Percentiles rank a stretch among this genome's conserved stretches.
Evolutionary conservation across 2,113 vertebrate genomes (phyloP).

Genomic region (Ctenomys sociabilis): DNA sequence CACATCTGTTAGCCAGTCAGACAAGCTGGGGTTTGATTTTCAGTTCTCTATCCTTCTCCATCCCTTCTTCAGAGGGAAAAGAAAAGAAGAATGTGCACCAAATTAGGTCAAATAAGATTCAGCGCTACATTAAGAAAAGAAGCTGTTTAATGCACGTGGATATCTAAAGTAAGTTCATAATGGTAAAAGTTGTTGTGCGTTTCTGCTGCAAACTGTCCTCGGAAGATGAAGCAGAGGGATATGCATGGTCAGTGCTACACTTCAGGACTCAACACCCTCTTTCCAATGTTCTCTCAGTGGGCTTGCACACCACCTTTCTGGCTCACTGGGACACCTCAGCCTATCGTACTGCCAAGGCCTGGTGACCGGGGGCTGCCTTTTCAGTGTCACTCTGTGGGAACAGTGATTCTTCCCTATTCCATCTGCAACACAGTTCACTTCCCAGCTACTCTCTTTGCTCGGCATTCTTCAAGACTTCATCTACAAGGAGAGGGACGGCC

Average conservation of each 20-base stretch:
- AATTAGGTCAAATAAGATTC: not conserved
- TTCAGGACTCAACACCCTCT: not conserved
- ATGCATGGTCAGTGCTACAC: not conserved
- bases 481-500: not conserved
- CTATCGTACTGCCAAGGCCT: not conserved
- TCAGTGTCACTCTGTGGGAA: not conserved
- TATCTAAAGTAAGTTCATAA: not conserved
- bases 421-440: conserved; percentile 2
- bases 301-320: not conserved
- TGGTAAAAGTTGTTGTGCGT: not conserved
- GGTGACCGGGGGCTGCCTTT: not conserved
- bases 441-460: not conserved
- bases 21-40: not conserved
- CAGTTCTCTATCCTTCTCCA: not conserved
- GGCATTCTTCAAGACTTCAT: not conserved
- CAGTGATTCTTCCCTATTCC: not conserved
- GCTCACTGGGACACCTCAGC: not conserved
- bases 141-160: conserved; percentile 1
- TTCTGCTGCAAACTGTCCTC: not conserved
- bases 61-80: not conserved
- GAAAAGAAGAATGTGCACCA: not conserved
- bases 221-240: not conserved
- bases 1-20: not conserved
- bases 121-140: not conserved
- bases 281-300: not conserved